Evolutionary conservation across 2,113 vertebrate genomes (phyloP), one percentile per base, ranked within the genome.

Genomic region (Corvus moneduloides): DNA sequence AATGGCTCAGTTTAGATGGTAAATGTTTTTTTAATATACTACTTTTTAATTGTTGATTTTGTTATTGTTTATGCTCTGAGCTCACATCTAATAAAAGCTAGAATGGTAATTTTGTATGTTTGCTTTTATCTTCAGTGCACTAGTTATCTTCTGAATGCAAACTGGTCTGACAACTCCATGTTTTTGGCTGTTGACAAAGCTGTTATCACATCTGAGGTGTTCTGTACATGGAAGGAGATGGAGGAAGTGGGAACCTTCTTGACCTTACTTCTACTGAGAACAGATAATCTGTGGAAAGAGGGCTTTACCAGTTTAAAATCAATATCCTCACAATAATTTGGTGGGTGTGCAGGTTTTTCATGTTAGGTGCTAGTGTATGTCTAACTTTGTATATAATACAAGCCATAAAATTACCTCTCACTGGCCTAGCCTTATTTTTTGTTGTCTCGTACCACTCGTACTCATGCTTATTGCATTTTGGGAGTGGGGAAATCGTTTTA

Each of bases 1-100:
- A 94, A 92, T 97, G 64, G 56, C 98, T 80, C 94, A 94, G 67
- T 98, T 97, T 86, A 97, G 97, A 97, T 83, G 97, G 98, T 98
- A 87, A 97, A 91, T 89, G 7, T 13, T 33, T 48, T 63, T 69
- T 52, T 49, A 54, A 46, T 52, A 52, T 62, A 11, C 27, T 79
- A 4, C 7, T 62, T 48, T 58, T 72, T 59, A 48, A 24, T 52
- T 71, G 56, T 58, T 81, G 19, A 37, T 84, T 90, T 94, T 79
- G 51, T 55, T 94, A 41, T 30, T 91, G 2, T 74, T 91, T 72
- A 26, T 93, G 30, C n/a, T 91, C 54, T 87, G 71, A 91, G 11
- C 16, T 73, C 30, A 48, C 16, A 63, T 48, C 48, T 81, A 82
- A 55, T 87, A 61, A 89, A 94, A 94, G 9, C 52, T 84, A 44